Base-by-base conservation (phyloP, 2,888 invertebrate genomes). In the Meganola albula region DNA sequence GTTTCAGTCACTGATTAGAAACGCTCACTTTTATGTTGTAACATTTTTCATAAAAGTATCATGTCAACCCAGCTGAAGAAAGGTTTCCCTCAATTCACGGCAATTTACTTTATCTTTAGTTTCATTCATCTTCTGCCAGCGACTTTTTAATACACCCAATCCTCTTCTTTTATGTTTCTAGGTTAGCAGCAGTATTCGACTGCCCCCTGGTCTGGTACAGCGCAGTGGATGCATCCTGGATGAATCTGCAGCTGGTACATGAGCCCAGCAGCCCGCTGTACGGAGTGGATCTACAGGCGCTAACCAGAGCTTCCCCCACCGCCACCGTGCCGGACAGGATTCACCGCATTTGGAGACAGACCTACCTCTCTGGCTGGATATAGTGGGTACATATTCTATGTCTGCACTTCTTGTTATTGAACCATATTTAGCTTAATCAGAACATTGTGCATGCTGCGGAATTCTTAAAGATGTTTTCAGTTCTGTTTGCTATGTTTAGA, bases 151-250 rank as follows among this genome's bases (percentile, higher is more conserved):
- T n/a, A n/a, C n/a, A n/a, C n/a, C n/a, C n/a, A n/a, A n/a, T n/a
- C n/a, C n/a, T n/a, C n/a, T n/a, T n/a, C n/a, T n/a, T n/a, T n/a
- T 11, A 16, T 11, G 16, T 14, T 30, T 35, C 1, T 36, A 76
- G 76, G 8, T 31, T 75, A 13, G 63, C 66, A 2, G 50, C 63
- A 2, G 40, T 74, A 0, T 75, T 55, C 45, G 51, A 61, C 4
- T 74, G 75, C 24, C 74, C 76, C 0, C 44, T 75, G 18, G 54
- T 74, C 27, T 75, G 75, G 74, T 74, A 72, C 48, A 58, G 60
- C 18, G 37, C 58, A 2, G 38, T 47, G 8, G 74, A 72, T 31
- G 53, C 62, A 0, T 60, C 53, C 16, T 70, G 71, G 74, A 51
- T 63, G 44, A 56, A 45, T 2, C 31, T 69, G 24, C 58, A 57